Evolutionary conservation across 2,113 vertebrate genomes (phyloP), one percentile per base, ranked within the genome.

Genomic region (Petroica traversi): DNA sequence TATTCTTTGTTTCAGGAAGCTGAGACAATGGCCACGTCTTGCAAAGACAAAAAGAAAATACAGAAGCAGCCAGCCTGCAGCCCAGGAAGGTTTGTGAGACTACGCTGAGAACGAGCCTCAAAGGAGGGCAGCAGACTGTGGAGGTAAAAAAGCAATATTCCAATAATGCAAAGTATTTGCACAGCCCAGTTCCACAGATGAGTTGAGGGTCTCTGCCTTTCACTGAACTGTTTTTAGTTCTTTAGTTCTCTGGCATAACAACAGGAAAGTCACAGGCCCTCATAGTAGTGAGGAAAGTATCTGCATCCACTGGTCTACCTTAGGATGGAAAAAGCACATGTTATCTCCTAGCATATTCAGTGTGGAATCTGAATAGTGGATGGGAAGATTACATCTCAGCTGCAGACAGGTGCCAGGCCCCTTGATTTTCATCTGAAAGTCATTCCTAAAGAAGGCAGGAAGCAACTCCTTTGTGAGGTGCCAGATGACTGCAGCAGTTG

Each of bases 31-130:
- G 57, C 91, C 63, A 89, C 91, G 11, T 25, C 86, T 57, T 94
- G 85, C 73, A 97, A 96, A 91, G 96, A 97, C 51, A 98, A 97
- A 57, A 98, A 66, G 45, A 95, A 58, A 93, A 33, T 78, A 23
- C 98, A 96, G 94, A 92, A 98, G 76, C 97, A 96, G 64, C 46
- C 91, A 33, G 26, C 41, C 33, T 63, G 81, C 34, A 87, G 75
- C 83, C 88, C 95, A 25, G 96, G 96, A 24, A 95, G 94, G 62
- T 97, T 98, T 92, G 95, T 97, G 71, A 97, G 85, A 80, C 92
- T 91, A 62, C 93, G 68, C 81, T 96, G 93, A 98, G 45, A 57
- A 4, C 1, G 7, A 85, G 2, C 43, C 46, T 58, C 33, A 0
- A 1, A 6, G 1, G 3, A 51, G 6, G 41, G 38, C 29, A 63